Evolutionary conservation across 2,888 invertebrate genomes (phyloP).

Genomic region (Lepidocyrtoides sp.): DNA sequence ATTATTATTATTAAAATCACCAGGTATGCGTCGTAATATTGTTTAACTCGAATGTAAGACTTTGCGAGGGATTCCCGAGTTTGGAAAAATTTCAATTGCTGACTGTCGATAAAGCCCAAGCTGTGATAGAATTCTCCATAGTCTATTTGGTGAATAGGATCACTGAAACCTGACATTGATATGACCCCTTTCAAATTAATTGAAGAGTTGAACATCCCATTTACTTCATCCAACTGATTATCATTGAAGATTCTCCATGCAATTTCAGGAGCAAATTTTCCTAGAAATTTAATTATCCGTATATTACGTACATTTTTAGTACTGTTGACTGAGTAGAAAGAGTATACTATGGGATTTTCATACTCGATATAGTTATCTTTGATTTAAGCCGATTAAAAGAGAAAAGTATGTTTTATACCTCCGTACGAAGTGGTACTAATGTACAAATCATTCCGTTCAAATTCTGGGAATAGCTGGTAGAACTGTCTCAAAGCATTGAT

Average conservation of each 20-base stretch:
- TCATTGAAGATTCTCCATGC: constrained; percentile 79
- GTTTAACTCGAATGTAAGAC: constrained; percentile 77
- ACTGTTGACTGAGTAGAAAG: background rate
- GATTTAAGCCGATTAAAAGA: constrained; percentile 86
- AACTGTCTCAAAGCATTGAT: constrained; percentile 93
- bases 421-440: constrained; percentile 96
- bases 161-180: constrained; percentile 85
- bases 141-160: constrained; percentile 86
- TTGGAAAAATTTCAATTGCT: constrained; percentile 83
- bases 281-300: constrained; percentile 50
- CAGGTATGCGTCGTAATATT: constrained; percentile 80
- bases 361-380: background rate
- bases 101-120: constrained; percentile 86
- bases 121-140: constrained; percentile 87
- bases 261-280: constrained; percentile 78
- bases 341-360: constrained; percentile 84
- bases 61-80: constrained; percentile 81
- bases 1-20: too few species aligned
- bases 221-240: constrained; percentile 86
- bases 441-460: constrained; percentile 92
- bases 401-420: too few species aligned
- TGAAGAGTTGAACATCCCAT: constrained; percentile 86
- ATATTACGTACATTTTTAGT: background rate
- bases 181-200: constrained; percentile 89
- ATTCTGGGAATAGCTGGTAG: constrained; percentile 93